These are phyloP conservation scores for Myopa testacea DNA, from an alignment of 2,888 invertebrate species.

Conservation along the genomic window DNA sequence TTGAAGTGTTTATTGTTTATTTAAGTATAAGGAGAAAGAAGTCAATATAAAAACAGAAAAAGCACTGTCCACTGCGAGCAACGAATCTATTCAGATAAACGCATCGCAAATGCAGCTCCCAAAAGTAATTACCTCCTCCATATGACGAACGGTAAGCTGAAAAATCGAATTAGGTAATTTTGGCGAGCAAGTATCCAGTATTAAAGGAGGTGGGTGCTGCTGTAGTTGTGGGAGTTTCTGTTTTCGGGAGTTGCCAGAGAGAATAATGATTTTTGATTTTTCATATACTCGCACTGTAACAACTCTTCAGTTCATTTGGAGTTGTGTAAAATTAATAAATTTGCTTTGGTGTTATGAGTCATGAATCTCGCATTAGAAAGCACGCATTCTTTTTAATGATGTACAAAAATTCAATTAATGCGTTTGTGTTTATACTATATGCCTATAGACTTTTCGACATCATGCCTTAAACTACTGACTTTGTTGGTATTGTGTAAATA, in stretches of 20 bases:
- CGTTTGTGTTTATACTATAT: too few relatives aligned
- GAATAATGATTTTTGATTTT: background rate
- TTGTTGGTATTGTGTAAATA: background rate
- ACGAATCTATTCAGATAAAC: background rate
- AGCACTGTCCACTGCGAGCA: background rate
- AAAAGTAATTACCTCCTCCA: constrained; percentile 25
- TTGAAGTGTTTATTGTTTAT: constrained; percentile 17
- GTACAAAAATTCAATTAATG: background rate
- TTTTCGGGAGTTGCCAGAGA: background rate
- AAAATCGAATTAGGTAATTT: constrained; percentile 48
- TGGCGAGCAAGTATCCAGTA: background rate
- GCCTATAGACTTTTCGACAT: too few relatives aligned
- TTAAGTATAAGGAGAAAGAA: constrained; percentile 5
- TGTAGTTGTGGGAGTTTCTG: too few relatives aligned
- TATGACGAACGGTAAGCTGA: constrained; percentile 43
- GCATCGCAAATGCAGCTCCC: constrained; percentile 22
- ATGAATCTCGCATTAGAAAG: constrained; percentile 6
- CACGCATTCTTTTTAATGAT: constrained; percentile 1
- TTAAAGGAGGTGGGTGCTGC: background rate
- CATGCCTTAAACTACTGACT: background rate
- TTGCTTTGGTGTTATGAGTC: background rate
- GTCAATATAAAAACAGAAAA: background rate
- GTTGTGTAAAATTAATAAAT: background rate
- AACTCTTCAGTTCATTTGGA: background rate
- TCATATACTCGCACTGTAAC: background rate